Percentiles rank a stretch among this genome's conserved stretches.
Conservation (phyloP, 1,140 invertebrate genomes). For the Mya arenaria region DNA sequence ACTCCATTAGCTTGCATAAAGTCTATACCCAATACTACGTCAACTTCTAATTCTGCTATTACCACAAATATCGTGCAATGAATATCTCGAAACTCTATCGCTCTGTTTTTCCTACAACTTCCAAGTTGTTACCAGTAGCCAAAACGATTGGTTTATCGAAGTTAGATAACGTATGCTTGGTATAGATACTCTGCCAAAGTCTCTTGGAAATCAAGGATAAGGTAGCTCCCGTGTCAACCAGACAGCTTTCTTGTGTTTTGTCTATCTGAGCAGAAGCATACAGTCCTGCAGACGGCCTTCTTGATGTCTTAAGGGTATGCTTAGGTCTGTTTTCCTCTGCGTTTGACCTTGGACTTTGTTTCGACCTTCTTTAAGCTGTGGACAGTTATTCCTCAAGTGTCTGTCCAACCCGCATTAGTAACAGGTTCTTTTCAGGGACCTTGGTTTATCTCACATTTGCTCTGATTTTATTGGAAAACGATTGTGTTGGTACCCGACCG, state of each 20-base stretch:
- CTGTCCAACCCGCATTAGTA: background rate
- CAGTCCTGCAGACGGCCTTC: slow-evolving; percentile 5
- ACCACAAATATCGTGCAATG: background rate
- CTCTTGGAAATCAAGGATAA: slow-evolving; percentile 24
- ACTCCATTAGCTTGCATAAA: background rate
- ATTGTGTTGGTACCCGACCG: too few species aligned
- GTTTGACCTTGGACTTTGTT: background rate
- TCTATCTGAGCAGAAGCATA: slow-evolving; percentile 15
- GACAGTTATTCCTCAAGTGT: background rate
- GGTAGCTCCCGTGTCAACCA: slow-evolving; percentile 49
- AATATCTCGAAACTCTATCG: too few species aligned
- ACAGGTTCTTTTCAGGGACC: background rate
- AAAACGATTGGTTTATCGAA: background rate
- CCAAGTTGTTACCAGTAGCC: background rate
- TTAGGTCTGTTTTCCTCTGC: too few species aligned
- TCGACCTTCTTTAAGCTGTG: background rate
- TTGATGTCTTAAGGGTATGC: background rate
- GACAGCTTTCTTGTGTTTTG: background rate
- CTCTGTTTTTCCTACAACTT: too few species aligned
- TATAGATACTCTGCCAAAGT: background rate
- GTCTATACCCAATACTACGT: slow-evolving; percentile 41
- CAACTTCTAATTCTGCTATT: slow-evolving; percentile 44
- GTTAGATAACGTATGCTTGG: background rate
- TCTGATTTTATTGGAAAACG: too few species aligned
- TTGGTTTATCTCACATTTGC: background rate